Evolutionary conservation across 2,888 invertebrate genomes (phyloP).

Genomic region (Liopterus haemorrhoidalis): DNA sequence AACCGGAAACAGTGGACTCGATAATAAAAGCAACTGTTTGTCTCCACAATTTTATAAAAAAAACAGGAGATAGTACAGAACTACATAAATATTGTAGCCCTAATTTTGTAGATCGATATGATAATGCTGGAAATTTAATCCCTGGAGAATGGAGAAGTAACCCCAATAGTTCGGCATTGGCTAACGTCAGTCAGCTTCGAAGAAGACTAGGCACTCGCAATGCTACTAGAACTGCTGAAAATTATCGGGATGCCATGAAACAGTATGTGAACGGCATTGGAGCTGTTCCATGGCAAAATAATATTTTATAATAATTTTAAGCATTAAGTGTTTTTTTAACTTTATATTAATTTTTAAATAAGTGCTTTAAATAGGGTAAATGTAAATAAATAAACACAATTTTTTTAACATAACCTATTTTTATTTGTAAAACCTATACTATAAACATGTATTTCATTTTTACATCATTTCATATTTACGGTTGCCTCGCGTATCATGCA

Average conservation of each 20-base stretch:
- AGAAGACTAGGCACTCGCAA: not conserved
- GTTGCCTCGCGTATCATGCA: too few species aligned
- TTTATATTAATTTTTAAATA: too few species aligned
- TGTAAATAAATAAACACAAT: too few species aligned
- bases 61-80: not conserved
- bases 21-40: conserved; percentile 1
- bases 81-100: not conserved
- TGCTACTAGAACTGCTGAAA: not conserved
- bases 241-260: not conserved
- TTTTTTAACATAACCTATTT: too few species aligned
- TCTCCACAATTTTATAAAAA: conserved; percentile 6
- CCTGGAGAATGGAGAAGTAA: conserved; percentile 23
- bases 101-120: not conserved
- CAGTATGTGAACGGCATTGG: not conserved
- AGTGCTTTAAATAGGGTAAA: too few species aligned
- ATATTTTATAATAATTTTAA: not conserved
- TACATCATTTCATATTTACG: too few species aligned
- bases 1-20: not conserved
- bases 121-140: not conserved
- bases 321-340: too few species aligned
- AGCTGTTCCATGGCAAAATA: not conserved
- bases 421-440: too few species aligned
- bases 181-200: too few species aligned
- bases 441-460: too few species aligned
- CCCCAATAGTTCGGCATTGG: conserved; percentile 6